Evolutionary conservation across 2,888 invertebrate genomes (phyloP), one percentile per base, ranked within the genome.

Genomic region (Meganola albula): DNA sequence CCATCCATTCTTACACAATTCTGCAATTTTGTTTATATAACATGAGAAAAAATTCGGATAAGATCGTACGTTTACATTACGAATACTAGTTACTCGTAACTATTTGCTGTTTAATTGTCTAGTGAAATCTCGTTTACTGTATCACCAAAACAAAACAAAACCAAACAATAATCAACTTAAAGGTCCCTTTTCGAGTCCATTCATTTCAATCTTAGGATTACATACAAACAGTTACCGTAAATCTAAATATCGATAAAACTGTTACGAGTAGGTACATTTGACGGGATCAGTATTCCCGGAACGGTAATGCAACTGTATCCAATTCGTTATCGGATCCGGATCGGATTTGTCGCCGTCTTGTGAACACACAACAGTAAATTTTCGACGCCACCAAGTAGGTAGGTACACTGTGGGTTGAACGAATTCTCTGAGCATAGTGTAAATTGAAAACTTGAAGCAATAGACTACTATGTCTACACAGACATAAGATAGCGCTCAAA

Each of bases 311-410:
- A 68, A 67, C 72, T 66, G 67, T 69, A 72, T 76, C 73, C 75
- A 76, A 78, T 75, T 75, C 70, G 76, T 72, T 78, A 75, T 75
- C 70, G 63, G 60, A 63, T 66, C 59, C 68, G 64, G 67, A 64
- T 62, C 56, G 67, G 70, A 74, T 76, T 76, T 74, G 74, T 74
- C 64, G 73, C 65, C 67, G 62, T 68, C 66, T 64, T 49, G 47
- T 45, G 39, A 61, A 59, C 53, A 61, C 60, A 58, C 60, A 59
- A 57, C 64, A 44, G 60, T 65, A 62, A 62, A 70, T 69, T 63
- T 62, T 55, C 58, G 50, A 62, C 53, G 51, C 53, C 50, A 47
- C 53, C 49, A n/a, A n/a, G n/a, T n/a, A n/a, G n/a, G n/a, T n/a
- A n/a, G n/a, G n/a, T n/a, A n/a, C n/a, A n/a, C n/a, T n/a, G n/a